phyloP scores from a whole-genome alignment of 64 coral and sea anemone species.

The Porites australiensis region DNA sequence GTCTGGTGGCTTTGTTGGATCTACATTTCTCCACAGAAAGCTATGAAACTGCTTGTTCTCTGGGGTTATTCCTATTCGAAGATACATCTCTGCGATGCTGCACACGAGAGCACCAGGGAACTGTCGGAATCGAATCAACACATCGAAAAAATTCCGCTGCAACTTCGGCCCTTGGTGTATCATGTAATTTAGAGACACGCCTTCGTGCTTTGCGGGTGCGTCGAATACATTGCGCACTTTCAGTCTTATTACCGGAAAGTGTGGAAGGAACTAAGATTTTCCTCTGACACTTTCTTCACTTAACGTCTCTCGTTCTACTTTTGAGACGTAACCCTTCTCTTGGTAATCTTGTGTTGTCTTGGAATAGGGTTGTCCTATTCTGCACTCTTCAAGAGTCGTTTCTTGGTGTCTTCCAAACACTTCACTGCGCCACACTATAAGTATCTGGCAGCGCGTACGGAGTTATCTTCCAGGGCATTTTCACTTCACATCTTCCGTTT shows the following conservation, averaged over 20 bases:
- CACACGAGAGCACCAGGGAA: constrained; percentile 48
- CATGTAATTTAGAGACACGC: constrained; percentile 31
- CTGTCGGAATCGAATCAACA: constrained; percentile 28
- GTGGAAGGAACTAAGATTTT: constrained; percentile 52
- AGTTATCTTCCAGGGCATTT: constrained; percentile 57
- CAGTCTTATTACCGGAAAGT: constrained; percentile 39
- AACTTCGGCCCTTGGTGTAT: constrained; percentile 59
- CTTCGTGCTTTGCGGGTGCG: constrained; percentile 35
- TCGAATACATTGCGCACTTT: constrained; percentile 44
- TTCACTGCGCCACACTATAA: constrained; percentile 58
- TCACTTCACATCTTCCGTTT: constrained; percentile 56
- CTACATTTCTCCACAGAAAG: constrained; percentile 46
- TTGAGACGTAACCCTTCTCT: constrained; percentile 70
- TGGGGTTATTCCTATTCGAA: constrained; percentile 33
- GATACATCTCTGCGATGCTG: constrained; percentile 59
- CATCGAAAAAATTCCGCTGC: constrained; percentile 41
- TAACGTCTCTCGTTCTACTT: constrained; percentile 46
- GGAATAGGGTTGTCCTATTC: constrained; percentile 44
- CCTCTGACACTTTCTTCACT: constrained; percentile 5
- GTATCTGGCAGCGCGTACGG: constrained; percentile 57
- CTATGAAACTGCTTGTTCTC: constrained; percentile 21
- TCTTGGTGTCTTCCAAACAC: constrained; percentile 72
- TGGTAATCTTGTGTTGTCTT: constrained; percentile 51
- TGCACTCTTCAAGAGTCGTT: constrained; percentile 57
- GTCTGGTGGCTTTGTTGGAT: constrained; percentile 26